phyloP scores from a whole-genome alignment of 2,888 invertebrate genomes.

The Eulithis prunata region DNA sequence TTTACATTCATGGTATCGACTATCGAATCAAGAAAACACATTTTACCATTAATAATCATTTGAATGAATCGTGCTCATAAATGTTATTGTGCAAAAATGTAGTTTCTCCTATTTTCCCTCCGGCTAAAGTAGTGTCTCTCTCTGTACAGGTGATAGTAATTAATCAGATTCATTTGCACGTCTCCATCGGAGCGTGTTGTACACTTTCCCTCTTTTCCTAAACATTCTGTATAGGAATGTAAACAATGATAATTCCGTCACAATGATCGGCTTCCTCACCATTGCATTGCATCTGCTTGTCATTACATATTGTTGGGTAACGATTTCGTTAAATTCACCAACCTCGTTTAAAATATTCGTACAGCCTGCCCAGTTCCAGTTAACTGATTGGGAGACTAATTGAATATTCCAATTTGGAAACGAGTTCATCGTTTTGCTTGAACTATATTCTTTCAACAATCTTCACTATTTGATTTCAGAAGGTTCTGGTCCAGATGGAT shows the following conservation, averaged over 20 bases:
- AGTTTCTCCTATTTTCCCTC: slow-evolving; percentile 36
- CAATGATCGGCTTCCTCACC: slow-evolving; percentile 36
- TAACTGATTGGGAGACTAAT: slow-evolving; percentile 10
- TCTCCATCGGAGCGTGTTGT: slow-evolving; percentile 56
- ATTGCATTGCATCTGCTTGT: slow-evolving; percentile 24
- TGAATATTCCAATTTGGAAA: slow-evolving; percentile 15
- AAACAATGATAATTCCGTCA: slow-evolving; percentile 45
- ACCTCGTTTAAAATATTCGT: slow-evolving; percentile 16
- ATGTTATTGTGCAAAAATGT: slow-evolving; percentile 21
- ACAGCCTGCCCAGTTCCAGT: slow-evolving; percentile 19
- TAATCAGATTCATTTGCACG: slow-evolving; percentile 42
- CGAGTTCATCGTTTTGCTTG: neutral
- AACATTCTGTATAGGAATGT: slow-evolving; percentile 51
- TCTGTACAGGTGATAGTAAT: slow-evolving; percentile 31
- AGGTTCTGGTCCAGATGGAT: neutral
- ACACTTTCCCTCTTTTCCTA: slow-evolving; percentile 74
- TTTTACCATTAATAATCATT: slow-evolving; percentile 5
- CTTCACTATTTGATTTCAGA: neutral
- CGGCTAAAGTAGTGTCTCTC: slow-evolving; percentile 15
- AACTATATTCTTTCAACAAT: neutral
- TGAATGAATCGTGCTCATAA: slow-evolving; percentile 15
- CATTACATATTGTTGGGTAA: slow-evolving; percentile 24
- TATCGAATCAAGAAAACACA: neutral
- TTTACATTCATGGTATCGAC: neutral
- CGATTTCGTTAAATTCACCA: slow-evolving; percentile 19